Conservation (phyloP, 2,797 vertebrate genomes). For the Botia kubotai region DNA sequence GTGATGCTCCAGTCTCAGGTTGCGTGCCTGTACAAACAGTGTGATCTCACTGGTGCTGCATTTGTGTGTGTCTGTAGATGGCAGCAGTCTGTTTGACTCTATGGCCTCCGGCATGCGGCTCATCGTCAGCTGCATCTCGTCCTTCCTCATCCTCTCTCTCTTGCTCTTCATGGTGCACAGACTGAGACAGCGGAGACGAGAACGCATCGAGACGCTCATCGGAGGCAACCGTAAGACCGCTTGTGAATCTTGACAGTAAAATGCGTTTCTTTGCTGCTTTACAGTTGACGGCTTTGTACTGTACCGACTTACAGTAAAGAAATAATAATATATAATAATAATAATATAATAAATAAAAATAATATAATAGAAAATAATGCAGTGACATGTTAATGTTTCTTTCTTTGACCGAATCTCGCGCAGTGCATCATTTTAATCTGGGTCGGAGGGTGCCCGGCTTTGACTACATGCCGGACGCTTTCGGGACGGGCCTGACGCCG, state of each 20-base stretch:
- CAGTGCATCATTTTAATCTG: conserved; percentile 98
- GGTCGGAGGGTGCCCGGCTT: conserved; percentile 95
- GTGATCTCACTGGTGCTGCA: background rate
- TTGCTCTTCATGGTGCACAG: conserved; percentile 99
- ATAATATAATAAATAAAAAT: no score
- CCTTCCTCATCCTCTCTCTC: conserved; percentile 97
- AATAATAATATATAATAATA: no score
- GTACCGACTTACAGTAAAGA: no score
- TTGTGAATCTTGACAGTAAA: background rate
- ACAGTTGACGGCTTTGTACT: no score
- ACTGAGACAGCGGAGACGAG: conserved; percentile 90
- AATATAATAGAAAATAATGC: no score
- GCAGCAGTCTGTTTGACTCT: conserved; percentile 94
- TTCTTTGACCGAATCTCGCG: background rate
- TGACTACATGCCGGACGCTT: conserved; percentile 92
- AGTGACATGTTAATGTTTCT: background rate
- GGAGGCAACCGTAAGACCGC: conserved; percentile 90
- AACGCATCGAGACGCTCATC: conserved; percentile 95
- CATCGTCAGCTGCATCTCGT: conserved; percentile 97
- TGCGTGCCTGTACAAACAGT: background rate
- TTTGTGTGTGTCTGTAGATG: conserved; percentile 77
- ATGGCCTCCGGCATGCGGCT: conserved; percentile 98
- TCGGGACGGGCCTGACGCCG: conserved; percentile 95
- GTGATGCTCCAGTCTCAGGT: no score
- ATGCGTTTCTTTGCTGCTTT: no score